Base-by-base conservation (phyloP, 2,888 invertebrate species). In the Ichneumoninae sp. region DNA sequence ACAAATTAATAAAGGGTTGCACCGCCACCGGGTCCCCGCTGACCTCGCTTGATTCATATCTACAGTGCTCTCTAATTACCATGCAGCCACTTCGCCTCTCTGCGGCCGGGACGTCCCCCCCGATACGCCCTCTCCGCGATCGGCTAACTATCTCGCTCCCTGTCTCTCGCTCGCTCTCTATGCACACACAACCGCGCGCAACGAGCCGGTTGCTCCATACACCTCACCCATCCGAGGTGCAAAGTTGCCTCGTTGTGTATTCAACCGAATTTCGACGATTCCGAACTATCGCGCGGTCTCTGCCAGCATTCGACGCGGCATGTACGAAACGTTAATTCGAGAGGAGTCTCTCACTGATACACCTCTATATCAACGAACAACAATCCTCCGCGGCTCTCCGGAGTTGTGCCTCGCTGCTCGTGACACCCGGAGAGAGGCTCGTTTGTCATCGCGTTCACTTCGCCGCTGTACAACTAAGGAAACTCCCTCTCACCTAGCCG, bases 1-100 rank as follows among this genome's bases (percentile, higher is more conserved):
- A 91, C 89, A 91, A 91, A 91, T 91, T 91, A 91, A 91, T 91
- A 91, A 91, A 91, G 89, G 91, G 91, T 90, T 88, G 87, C 81
- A 85, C 65, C 85, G 74, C 82, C 77, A 83, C 74, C 80, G 82
- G 76, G 78, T 80, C 86, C 83, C 78, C 83, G 85, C 85, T 86
- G 83, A 86, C 85, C 83, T 83, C 85, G 85, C 81, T 79, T 91
- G 91, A 91, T 91, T 91, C 90, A 91, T 89, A 91, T 91, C 88
- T 83, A 82, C 83, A 83, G 87, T 87, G 83, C 87, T 89, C 88
- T 86, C 89, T 91, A 91, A 91, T 91, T 91, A 90, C 88, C 88
- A 86, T 85, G 85, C 83, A 85, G 81, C 83, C 86, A 83, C 83
- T 85, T 80, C 73, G 71, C 85, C 79, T 83, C 76, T 66, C 71